Evolutionary conservation across 1,140 invertebrate species (phyloP).

Genomic region (Batillaria attramentaria): DNA sequence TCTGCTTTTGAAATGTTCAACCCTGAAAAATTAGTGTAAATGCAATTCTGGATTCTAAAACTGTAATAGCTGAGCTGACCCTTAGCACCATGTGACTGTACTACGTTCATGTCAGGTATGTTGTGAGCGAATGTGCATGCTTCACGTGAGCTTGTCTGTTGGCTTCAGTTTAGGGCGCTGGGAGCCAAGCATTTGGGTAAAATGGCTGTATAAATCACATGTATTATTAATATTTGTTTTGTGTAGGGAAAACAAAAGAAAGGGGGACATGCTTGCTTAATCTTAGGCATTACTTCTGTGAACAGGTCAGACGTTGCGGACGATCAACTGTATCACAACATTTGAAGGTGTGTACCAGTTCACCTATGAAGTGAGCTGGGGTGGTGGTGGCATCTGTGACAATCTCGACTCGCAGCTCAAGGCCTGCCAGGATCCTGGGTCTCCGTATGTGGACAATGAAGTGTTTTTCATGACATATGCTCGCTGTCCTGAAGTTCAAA

Average conservation of each 20-base stretch:
- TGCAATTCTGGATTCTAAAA: too few species aligned
- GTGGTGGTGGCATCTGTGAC: conserved; percentile 69
- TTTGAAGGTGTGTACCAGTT: conserved; percentile 71
- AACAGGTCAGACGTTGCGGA: conserved; percentile 52
- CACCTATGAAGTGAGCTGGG: conserved; percentile 65
- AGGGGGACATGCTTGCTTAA: neutral
- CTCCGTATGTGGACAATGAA: conserved; percentile 95
- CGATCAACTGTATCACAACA: conserved; percentile 69
- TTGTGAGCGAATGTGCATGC: too few species aligned
- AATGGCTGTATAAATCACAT: neutral
- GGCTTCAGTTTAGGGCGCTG: neutral
- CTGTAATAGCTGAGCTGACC: too few species aligned
- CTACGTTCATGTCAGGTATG: too few species aligned
- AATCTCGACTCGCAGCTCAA: conserved; percentile 87
- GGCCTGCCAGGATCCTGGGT: conserved; percentile 96
- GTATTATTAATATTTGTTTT: neutral
- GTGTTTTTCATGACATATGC: conserved; percentile 97
- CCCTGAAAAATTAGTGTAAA: too few species aligned
- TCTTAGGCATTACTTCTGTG: too few species aligned
- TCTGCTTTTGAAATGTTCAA: too few species aligned
- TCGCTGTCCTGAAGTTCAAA: conserved; percentile 86
- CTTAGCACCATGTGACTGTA: too few species aligned
- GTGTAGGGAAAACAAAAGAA: conserved; percentile 9
- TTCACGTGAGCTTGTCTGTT: too few species aligned
- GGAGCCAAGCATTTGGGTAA: neutral